phyloP scores from a whole-genome alignment of 2,113 vertebrate species.

The Phycodurus eques region DNA sequence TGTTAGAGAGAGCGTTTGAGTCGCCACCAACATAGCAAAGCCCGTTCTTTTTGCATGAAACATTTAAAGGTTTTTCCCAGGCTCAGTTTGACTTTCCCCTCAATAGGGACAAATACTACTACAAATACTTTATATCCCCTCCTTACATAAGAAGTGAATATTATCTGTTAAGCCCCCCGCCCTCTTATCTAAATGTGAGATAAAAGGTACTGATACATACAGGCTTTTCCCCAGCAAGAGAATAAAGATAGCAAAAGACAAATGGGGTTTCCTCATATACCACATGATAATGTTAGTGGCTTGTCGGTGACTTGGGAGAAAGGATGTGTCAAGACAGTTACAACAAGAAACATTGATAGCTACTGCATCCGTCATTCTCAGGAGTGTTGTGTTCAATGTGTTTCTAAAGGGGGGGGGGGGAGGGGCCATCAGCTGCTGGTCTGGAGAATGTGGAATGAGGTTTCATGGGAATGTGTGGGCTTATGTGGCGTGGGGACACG shows the following conservation, averaged over 20 bases:
- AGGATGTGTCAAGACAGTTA: constrained; percentile 18
- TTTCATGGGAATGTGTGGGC: constrained; percentile 24
- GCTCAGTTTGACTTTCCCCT: constrained; percentile 28
- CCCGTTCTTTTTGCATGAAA: constrained; percentile 48
- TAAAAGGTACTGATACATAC: constrained; percentile 14
- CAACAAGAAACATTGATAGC: constrained; percentile 27
- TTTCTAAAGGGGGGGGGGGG: background rate
- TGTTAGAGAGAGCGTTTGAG: constrained; percentile 13
- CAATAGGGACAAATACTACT: constrained; percentile 4
- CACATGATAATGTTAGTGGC: background rate
- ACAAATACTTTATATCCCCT: background rate
- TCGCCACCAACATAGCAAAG: constrained; percentile 33
- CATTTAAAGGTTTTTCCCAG: constrained; percentile 51
- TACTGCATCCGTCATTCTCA: constrained; percentile 28
- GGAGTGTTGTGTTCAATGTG: background rate
- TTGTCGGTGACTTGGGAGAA: background rate
- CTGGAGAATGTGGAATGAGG: background rate
- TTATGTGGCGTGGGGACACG: background rate
- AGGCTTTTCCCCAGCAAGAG: constrained; percentile 5
- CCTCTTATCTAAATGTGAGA: constrained; percentile 10
- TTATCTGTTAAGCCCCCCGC: background rate
- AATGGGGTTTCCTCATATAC: background rate
- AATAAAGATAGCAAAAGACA: constrained; percentile 10
- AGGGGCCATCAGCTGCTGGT: constrained; percentile 12
- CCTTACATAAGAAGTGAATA: constrained; percentile 36